Evolutionary conservation across 1,140 invertebrate genomes (phyloP), one percentile per base, ranked within the genome.

Genomic region (Brachionus rubens): DNA sequence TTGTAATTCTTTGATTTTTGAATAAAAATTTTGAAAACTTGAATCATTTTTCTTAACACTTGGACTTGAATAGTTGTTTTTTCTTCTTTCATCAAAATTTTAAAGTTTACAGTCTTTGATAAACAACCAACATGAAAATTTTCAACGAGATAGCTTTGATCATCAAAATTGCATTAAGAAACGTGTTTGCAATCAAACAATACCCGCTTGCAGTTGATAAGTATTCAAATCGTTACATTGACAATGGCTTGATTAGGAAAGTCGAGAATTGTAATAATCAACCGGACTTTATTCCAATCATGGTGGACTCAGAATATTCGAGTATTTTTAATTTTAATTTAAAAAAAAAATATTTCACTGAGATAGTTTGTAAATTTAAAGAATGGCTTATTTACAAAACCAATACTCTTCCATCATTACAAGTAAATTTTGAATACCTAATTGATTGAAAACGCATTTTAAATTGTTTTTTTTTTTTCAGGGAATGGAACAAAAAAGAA

Each of bases 161-260:
- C 41, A 9, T 65, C 40, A 65, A 41, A 65, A 41, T 43, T 19
- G 40, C 19, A 24, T 41, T 65, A 43, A 65, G 59, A 46, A 7
- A 65, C 59, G 36, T 65, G 36, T 26, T 65, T 19, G 10, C 6
- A 24, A 46, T 65, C 4, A 65, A 65, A 65, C 14, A 41, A 16
- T 65, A 65, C 24, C 59, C 59, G 24, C 41, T 65, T 28, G 59
- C 36, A 14, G 9, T 43, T 14, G 59, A 65, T 43, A 36, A 28
- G 4, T 24, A 43, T 28, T 4, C 24, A 6, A 65, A 65, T 24
- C 10, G 19, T 19, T 65, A 43, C 19, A 43, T 30, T 41, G 59
- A 65, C 7, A 65, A 46, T 46, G 59, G 54, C 30, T 46, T 65
- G 24, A 65, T 65, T 28, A 65, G 59, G 43, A 41, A 26, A 24